Evolutionary conservation across 1,140 invertebrate species (phyloP).

Genomic region (Cydia strobilella): DNA sequence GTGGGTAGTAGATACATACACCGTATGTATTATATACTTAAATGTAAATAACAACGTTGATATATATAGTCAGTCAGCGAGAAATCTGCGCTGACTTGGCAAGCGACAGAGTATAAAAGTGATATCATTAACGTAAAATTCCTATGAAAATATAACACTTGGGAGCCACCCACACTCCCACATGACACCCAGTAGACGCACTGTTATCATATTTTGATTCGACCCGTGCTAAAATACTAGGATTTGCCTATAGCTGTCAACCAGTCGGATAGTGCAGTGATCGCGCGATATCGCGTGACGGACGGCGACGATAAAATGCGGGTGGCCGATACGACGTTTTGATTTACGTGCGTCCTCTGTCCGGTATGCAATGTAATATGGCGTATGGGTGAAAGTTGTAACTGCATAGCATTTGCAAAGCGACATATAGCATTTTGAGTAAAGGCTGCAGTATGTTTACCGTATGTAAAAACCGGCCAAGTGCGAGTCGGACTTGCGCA

Average conservation of each 20-base stretch:
- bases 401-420: background rate
- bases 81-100: too few species aligned
- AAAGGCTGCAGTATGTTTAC: background rate
- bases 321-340: constrained; percentile 39
- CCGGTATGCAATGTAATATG: background rate
- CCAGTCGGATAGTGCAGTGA: constrained; percentile 48
- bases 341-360: constrained; percentile 9
- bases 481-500: too few species aligned
- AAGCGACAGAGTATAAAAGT: too few species aligned
- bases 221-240: background rate
- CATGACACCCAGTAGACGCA: too few species aligned
- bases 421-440: background rate
- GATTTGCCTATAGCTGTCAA: background rate
- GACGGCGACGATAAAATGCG: constrained; percentile 49
- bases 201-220: background rate
- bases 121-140: too few species aligned
- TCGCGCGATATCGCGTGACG: constrained; percentile 67
- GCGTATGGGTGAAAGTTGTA: background rate
- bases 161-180: too few species aligned
- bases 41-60: too few species aligned
- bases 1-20: too few species aligned
- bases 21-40: too few species aligned
- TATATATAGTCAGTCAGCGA: too few species aligned
- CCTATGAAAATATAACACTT: too few species aligned
- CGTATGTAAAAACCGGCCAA: too few species aligned